phyloP scores from a whole-genome alignment of 2,888 invertebrate species.

The Dorcus parallelipipedus region DNA sequence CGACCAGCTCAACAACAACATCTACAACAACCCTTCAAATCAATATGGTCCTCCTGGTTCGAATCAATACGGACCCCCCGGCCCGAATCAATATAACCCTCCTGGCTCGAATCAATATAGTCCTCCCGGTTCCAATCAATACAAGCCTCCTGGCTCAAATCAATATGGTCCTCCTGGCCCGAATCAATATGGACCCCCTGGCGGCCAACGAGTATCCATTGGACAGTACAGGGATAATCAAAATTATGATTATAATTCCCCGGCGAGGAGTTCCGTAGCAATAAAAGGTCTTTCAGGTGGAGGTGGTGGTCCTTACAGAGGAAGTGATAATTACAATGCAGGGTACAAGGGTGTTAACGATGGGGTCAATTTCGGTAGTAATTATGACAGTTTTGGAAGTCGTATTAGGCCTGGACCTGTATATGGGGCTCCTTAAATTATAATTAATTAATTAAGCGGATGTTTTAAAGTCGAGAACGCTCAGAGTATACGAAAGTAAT shows the following conservation, averaged over 20 bases:
- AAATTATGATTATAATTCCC: constrained; percentile 10
- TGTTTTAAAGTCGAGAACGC: background rate
- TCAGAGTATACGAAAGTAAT: too few species aligned
- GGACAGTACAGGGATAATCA: constrained; percentile 5
- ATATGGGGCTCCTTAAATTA: constrained; percentile 32
- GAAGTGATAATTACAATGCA: constrained; percentile 16
- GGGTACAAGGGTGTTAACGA: constrained; percentile 16
- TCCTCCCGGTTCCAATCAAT: constrained; percentile 19
- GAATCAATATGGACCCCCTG: too few species aligned
- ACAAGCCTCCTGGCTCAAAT: constrained; percentile 7
- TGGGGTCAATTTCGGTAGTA: constrained; percentile 8
- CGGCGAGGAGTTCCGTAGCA: constrained; percentile 4
- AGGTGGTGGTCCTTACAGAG: constrained; percentile 23
- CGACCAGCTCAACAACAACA: constrained; percentile 48
- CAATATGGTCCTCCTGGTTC: constrained; percentile 25
- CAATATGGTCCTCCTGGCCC: too few species aligned
- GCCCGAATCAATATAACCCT: constrained; percentile 16
- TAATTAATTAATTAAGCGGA: background rate
- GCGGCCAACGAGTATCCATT: background rate
- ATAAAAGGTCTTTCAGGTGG: constrained; percentile 35
- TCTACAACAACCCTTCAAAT: constrained; percentile 21
- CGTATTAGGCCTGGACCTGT: constrained; percentile 23
- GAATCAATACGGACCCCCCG: too few species aligned
- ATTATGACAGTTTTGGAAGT: constrained; percentile 12
- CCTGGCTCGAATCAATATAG: constrained; percentile 12